Conservation (phyloP, 2,113 vertebrate genomes). For the Corydoras sp. region DNA sequence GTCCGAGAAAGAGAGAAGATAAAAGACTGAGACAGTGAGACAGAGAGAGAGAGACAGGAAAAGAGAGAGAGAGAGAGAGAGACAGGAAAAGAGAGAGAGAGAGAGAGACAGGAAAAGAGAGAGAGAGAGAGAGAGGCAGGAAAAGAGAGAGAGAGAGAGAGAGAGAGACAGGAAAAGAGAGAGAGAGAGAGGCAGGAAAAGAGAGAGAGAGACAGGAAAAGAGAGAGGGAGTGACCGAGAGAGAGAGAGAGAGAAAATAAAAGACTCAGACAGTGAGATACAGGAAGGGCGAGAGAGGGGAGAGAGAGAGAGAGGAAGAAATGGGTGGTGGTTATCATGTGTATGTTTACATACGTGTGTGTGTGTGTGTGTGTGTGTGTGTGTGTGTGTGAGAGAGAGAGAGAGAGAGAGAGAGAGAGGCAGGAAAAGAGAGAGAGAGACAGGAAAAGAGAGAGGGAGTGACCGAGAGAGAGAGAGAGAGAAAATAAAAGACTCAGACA, state of each 20-base stretch:
- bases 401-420: conserved; percentile 11
- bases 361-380: neutral
- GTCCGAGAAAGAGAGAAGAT: conserved; percentile 6
- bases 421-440: conserved; percentile 3
- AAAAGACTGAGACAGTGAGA: neutral
- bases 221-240: conserved; percentile 2
- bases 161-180: conserved; percentile 3
- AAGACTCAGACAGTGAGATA: conserved; percentile 1
- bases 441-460: neutral
- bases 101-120: neutral
- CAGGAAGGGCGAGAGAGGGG: too few relatives aligned
- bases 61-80: too few relatives aligned
- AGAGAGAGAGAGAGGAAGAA: too few relatives aligned
- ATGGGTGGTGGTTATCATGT: conserved; percentile 5
- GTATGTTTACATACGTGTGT: too few relatives aligned
- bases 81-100: neutral
- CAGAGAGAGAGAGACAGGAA: too few relatives aligned
- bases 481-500: neutral
- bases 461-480: conserved; percentile 8
- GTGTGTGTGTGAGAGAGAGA: conserved; percentile 9
- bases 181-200: too few relatives aligned
- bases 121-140: conserved; percentile 12
- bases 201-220: neutral
- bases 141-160: too few relatives aligned
- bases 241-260: neutral